Percentiles rank a stretch among this genome's conserved stretches.
Conservation (phyloP, 92 coral and sea anemone species). For the Chrysogorgia sp. region DNA sequence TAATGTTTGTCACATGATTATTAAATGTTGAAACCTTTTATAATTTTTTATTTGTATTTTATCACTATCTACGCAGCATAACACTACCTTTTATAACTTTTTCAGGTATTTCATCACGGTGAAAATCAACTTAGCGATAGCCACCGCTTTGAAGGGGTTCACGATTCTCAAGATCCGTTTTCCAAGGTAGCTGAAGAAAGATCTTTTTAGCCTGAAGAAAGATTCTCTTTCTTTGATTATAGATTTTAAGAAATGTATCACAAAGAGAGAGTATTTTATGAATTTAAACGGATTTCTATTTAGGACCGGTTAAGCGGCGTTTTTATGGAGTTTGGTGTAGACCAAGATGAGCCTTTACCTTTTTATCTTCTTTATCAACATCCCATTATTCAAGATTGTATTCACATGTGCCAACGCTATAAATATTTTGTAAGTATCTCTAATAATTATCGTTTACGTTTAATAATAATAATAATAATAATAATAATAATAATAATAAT, state of each 20-base stretch:
- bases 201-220: not conserved
- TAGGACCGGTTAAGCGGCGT: slow-evolving; percentile 90
- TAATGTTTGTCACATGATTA: too few relatives aligned
- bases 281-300: not conserved
- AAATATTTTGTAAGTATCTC: slow-evolving; percentile 72
- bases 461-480: too few relatives aligned
- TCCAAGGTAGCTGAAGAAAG: slow-evolving; percentile 65
- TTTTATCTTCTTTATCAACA: slow-evolving; percentile 88
- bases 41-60: too few relatives aligned
- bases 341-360: slow-evolving; percentile 82
- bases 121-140: slow-evolving; percentile 79
- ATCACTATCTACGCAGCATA: too few relatives aligned
- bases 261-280: not conserved
- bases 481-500: too few relatives aligned
- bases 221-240: not conserved
- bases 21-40: too few relatives aligned
- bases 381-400: slow-evolving; percentile 94
- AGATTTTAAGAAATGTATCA: not conserved
- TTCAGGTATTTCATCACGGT: slow-evolving; percentile 92
- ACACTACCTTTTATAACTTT: too few relatives aligned
- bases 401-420: slow-evolving; percentile 86
- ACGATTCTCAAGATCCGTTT: slow-evolving; percentile 77
- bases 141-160: slow-evolving; percentile 77
- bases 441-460: not conserved
- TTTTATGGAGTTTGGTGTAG: slow-evolving; percentile 87